phyloP scores from a whole-genome alignment of 2,113 vertebrate species.

The Rhineura floridana region DNA sequence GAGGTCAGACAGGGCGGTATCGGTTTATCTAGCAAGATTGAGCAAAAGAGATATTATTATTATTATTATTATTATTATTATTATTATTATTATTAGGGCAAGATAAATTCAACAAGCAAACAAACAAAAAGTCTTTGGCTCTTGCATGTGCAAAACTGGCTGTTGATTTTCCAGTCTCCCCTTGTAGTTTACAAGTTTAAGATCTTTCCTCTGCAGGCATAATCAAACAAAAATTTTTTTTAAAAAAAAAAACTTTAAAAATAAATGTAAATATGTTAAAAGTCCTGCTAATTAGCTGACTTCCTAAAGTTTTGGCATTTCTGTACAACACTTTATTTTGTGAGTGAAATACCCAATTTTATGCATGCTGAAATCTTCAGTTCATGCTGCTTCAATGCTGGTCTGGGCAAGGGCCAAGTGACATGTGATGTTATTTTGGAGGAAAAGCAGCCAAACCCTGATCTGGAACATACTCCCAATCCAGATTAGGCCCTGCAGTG shows the following conservation, averaged over 20 bases:
- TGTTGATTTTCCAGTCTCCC: neutral
- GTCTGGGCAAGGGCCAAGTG: too few species aligned
- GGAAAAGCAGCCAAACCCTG: neutral
- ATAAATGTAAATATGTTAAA: neutral
- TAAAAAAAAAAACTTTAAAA: neutral
- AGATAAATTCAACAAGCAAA: too few species aligned
- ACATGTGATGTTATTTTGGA: neutral
- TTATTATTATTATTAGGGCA: too few species aligned
- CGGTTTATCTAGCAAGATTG: neutral
- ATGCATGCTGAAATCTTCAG: neutral
- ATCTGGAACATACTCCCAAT: too few species aligned
- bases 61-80: too few species aligned
- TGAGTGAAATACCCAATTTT: neutral
- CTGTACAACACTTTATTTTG: neutral
- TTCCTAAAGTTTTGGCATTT: neutral
- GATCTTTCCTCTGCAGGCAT: neutral
- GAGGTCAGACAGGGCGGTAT: neutral
- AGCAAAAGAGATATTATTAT: neutral
- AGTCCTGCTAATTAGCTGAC: neutral
- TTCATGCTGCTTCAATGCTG: neutral
- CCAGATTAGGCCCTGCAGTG: too few species aligned
- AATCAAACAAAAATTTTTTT: neutral
- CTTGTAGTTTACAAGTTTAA: neutral
- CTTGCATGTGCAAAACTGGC: neutral
- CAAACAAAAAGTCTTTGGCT: too few species aligned